Percentiles rank a stretch among this genome's conserved stretches.
Evolutionary conservation across 2,797 vertebrate species (phyloP).

Genomic region (Epinephelus coioides): DNA sequence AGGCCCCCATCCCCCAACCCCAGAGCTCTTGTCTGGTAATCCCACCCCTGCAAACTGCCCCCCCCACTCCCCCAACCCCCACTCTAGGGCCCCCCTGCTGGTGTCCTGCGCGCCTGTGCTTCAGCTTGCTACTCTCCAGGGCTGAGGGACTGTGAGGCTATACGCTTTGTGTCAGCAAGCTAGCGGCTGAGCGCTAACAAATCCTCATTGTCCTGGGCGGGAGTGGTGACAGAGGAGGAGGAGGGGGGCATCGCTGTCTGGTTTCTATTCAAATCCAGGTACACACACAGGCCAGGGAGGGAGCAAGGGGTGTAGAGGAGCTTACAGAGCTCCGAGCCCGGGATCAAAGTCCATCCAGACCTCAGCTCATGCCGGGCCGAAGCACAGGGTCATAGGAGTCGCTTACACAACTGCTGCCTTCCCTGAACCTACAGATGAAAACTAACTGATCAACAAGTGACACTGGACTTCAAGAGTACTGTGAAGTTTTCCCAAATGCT

Average conservation of each 20-base stretch:
- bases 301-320: conserved; percentile 38
- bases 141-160: conserved; percentile 65
- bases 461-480: conserved; percentile 9
- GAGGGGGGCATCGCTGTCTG: conserved; percentile 90
- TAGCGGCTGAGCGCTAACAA: conserved; percentile 93
- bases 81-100: conserved; percentile 67
- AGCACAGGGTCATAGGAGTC: conserved; percentile 33
- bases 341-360: conserved; percentile 76
- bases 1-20: conserved; percentile 83
- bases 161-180: conserved; percentile 92
- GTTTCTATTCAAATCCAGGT: conserved; percentile 99
- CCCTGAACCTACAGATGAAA: conserved; percentile 4
- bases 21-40: conserved; percentile 92
- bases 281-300: conserved; percentile 80
- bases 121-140: conserved; percentile 66
- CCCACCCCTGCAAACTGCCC: conserved; percentile 80
- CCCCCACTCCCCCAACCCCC: conserved; percentile 55
- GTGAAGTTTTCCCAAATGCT: neutral
- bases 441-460: conserved; percentile 62
- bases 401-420: conserved; percentile 58
- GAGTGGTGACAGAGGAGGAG: conserved; percentile 88
- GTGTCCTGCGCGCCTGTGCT: conserved; percentile 84
- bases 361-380: conserved; percentile 8
- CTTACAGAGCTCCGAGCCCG: conserved; percentile 44
- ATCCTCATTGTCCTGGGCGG: conserved; percentile 94